Conservation (phyloP, 2,797 vertebrate genomes). For the Diceros bicornis region DNA sequence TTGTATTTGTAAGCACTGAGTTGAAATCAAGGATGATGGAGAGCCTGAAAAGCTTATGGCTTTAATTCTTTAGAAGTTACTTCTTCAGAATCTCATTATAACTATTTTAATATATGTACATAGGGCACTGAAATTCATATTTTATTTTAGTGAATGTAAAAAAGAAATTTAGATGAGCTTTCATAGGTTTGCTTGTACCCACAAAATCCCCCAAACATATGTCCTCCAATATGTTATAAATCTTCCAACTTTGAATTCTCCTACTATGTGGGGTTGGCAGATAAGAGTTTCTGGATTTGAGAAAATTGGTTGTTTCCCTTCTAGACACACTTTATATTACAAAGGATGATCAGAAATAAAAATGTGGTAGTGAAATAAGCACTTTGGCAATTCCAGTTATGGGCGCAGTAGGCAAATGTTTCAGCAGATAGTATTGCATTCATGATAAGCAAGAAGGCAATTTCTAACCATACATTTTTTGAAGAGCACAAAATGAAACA, state of each 20-base stretch:
- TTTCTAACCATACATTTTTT: conserved; percentile 16
- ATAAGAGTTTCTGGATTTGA: conserved; percentile 24
- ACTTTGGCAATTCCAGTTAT: background rate
- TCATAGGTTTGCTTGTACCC: background rate
- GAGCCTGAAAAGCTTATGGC: background rate
- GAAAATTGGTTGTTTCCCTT: background rate
- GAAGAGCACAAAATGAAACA: background rate
- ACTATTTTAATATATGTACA: background rate
- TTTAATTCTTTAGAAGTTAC: background rate
- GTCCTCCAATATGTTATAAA: background rate
- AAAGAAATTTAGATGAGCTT: background rate
- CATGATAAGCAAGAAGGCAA: background rate
- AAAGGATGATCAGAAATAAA: conserved; percentile 28
- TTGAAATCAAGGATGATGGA: background rate
- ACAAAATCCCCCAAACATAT: background rate
- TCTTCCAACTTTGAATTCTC: background rate
- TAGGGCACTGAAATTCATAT: background rate
- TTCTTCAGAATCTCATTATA: background rate
- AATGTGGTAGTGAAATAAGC: background rate
- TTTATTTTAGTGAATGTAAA: conserved; percentile 33
- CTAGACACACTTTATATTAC: background rate
- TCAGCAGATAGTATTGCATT: background rate
- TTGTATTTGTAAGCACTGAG: background rate
- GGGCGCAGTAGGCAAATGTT: background rate
- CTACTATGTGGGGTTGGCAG: background rate